Evolutionary conservation across 2,113 vertebrate genomes (phyloP).

Genomic region (Nesogale talazaci): DNA sequence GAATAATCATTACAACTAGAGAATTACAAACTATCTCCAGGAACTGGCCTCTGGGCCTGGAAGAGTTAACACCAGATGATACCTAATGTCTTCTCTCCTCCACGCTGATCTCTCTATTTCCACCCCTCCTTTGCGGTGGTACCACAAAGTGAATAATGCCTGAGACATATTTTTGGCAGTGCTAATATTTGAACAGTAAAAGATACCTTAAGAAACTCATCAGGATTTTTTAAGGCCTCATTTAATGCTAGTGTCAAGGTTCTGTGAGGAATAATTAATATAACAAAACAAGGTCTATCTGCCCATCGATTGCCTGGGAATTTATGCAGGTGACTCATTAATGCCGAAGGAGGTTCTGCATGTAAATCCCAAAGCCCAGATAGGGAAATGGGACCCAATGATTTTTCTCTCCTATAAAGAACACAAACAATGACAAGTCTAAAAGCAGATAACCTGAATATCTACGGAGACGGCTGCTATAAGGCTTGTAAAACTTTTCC

Average conservation of each 20-base stretch:
- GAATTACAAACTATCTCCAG: neutral
- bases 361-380: slow-evolving; percentile 84
- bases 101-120: slow-evolving; percentile 39
- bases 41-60: neutral
- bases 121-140: slow-evolving; percentile 58
- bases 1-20: slow-evolving; percentile 10
- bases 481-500: slow-evolving; percentile 75
- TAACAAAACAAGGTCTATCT: slow-evolving; percentile 83
- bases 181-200: slow-evolving; percentile 82
- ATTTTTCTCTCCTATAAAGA: slow-evolving; percentile 78
- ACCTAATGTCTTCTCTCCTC: neutral
- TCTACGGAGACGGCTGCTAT: slow-evolving; percentile 6
- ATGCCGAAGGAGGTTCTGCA: slow-evolving; percentile 81
- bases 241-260: slow-evolving; percentile 83
- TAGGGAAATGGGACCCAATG: slow-evolving; percentile 75
- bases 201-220: slow-evolving; percentile 84
- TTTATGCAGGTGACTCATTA: slow-evolving; percentile 90
- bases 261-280: slow-evolving; percentile 87
- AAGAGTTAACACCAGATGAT: slow-evolving; percentile 66
- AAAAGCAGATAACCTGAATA: slow-evolving; percentile 80
- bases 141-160: slow-evolving; percentile 79
- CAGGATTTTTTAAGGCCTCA: slow-evolving; percentile 80
- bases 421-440: slow-evolving; percentile 77
- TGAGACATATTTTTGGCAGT: slow-evolving; percentile 77
- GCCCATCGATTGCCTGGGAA: slow-evolving; percentile 85